phyloP scores from a whole-genome alignment of 1,140 invertebrate species.

The Ceratitis capitata region DNA sequence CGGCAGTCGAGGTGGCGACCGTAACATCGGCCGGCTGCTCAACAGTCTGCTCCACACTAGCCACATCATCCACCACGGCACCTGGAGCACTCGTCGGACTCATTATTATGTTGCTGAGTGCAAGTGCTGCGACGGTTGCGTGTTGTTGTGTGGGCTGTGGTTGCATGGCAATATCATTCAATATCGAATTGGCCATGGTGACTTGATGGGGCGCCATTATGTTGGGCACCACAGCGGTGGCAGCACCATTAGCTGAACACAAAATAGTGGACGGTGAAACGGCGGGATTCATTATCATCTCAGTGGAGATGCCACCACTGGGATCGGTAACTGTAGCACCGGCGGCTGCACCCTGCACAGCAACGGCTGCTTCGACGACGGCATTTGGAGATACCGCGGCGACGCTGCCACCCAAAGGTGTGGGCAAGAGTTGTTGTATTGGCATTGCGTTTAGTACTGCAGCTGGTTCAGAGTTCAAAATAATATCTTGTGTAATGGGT shows the following conservation, averaged over 20 bases:
- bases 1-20: conserved; percentile 71
- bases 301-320: conserved; percentile 66
- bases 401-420: neutral
- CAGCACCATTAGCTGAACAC: conserved; percentile 59
- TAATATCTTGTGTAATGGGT: conserved; percentile 63
- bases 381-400: neutral
- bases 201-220: conserved; percentile 62
- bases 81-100: conserved; percentile 52
- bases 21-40: conserved; percentile 55
- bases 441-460: conserved; percentile 53
- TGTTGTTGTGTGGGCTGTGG: conserved; percentile 61
- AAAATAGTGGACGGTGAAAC: conserved; percentile 70
- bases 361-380: neutral
- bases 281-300: conserved; percentile 72
- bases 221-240: conserved; percentile 69
- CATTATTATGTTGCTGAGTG: conserved; percentile 64
- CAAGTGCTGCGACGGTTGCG: conserved; percentile 57
- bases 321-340: conserved; percentile 50
- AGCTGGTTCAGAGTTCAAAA: conserved; percentile 62
- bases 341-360: conserved; percentile 46
- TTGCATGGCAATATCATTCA: conserved; percentile 63
- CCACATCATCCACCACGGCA: conserved; percentile 66
- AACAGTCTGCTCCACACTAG: conserved; percentile 39
- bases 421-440: conserved; percentile 49
- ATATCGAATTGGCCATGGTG: conserved; percentile 63